Evolutionary conservation across 2,888 invertebrate genomes (phyloP).

Genomic region (Caenorhabditis sulstoni): DNA sequence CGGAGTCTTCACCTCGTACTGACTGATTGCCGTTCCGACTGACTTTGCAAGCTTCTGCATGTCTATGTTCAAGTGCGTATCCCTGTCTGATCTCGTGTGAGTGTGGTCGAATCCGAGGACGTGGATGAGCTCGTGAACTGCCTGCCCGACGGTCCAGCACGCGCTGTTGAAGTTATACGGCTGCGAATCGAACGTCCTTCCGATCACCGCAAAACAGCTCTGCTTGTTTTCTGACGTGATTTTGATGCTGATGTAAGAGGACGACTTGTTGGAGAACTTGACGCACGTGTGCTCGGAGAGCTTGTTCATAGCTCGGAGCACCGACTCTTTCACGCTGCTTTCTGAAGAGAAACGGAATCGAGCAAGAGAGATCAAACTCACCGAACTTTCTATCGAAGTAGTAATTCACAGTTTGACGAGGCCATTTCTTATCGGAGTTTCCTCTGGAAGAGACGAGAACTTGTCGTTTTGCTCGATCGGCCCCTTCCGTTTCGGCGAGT

Average conservation of each 20-base stretch:
- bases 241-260: neutral
- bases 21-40: neutral
- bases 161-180: neutral
- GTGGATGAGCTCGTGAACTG: slow-evolving; percentile 39
- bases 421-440: neutral
- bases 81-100: slow-evolving; percentile 36
- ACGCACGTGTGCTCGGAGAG: slow-evolving; percentile 31
- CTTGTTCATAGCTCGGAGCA: slow-evolving; percentile 20
- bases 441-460: neutral
- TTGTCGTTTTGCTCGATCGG: neutral
- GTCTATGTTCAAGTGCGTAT: slow-evolving; percentile 12
- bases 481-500: too few relatives aligned
- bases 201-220: slow-evolving; percentile 24
- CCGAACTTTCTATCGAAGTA: neutral
- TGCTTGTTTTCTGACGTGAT: neutral
- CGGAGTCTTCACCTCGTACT: slow-evolving; percentile 1
- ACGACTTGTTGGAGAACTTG: slow-evolving; percentile 11
- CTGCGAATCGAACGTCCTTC: slow-evolving; percentile 1
- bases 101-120: slow-evolving; percentile 34
- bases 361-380: neutral
- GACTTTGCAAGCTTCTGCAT: slow-evolving; percentile 6
- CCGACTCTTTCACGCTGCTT: neutral
- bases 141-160: slow-evolving; percentile 17
- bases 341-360: slow-evolving; percentile 14
- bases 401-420: neutral